Conservation (phyloP, 2,797 vertebrate genomes). For the Typhlichthys eigenmanni region DNA sequence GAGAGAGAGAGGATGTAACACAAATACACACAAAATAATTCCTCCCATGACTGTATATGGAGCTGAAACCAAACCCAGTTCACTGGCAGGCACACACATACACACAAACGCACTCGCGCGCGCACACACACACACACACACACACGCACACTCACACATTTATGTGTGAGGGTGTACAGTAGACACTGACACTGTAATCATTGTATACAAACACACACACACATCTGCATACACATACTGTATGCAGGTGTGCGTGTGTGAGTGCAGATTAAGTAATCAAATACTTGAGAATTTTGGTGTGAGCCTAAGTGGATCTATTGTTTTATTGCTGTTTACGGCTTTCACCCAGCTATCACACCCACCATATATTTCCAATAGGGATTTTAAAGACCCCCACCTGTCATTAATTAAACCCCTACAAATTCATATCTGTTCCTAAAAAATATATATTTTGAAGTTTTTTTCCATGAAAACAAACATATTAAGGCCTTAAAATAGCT, state of each 20-base stretch:
- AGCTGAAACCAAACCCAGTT: slow-evolving; percentile 50
- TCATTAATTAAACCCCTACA: no score
- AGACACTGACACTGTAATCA: not conserved
- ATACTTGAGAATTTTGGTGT: not conserved
- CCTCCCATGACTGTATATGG: slow-evolving; percentile 77
- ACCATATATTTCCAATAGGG: not conserved
- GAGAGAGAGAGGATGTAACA: not conserved
- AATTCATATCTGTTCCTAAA: no score
- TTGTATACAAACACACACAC: slow-evolving; percentile 21
- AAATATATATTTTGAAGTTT: no score
- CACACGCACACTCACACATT: slow-evolving; percentile 3
- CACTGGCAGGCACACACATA: slow-evolving; percentile 39
- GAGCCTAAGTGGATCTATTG: not conserved
- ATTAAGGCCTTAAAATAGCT: no score
- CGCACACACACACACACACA: slow-evolving; percentile 30
- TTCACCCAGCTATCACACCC: not conserved
- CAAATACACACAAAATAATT: slow-evolving; percentile 45
- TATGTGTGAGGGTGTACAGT: slow-evolving; percentile 25
- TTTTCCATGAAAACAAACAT: no score
- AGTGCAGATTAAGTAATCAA: not conserved
- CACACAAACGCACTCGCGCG: slow-evolving; percentile 1
- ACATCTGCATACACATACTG: slow-evolving; percentile 5
- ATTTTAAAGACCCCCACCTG: not conserved
- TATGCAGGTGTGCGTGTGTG: no score
- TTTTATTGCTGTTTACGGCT: not conserved